Evolutionary conservation across 37 sponge, comb jelly and placozoan species (phyloP).

Genomic region (Ianthella basta): DNA sequence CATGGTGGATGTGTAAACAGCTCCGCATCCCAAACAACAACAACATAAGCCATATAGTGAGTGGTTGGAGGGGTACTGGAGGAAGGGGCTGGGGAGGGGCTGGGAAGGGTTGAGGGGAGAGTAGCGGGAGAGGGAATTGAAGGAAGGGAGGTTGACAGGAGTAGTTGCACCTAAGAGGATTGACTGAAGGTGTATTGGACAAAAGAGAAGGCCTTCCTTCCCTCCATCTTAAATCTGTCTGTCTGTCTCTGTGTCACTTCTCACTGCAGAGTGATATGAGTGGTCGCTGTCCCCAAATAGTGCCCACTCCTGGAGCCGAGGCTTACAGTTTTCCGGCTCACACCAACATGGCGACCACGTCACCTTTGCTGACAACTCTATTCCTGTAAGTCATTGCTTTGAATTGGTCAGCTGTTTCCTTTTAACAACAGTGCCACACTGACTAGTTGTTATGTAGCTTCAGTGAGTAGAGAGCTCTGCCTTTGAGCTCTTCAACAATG

Average conservation of each 20-base stretch:
- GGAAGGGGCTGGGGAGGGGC: not conserved
- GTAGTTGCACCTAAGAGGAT: no score
- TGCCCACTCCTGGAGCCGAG: not conserved
- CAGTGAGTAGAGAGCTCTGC: not conserved
- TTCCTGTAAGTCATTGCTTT: conserved; percentile 3
- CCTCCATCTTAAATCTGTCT: no score
- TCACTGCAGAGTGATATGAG: no score
- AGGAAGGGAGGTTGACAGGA: not conserved
- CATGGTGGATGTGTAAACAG: no score
- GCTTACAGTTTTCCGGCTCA: no score
- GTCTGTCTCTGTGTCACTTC: no score
- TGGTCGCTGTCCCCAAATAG: no score
- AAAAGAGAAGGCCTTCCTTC: no score
- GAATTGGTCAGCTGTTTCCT: conserved; percentile 6
- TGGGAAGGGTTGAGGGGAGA: not conserved
- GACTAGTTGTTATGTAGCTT: not conserved
- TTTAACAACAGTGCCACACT: not conserved
- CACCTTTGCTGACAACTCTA: conserved; percentile 7
- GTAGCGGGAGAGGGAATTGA: not conserved
- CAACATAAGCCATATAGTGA: not conserved
- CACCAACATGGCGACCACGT: not conserved
- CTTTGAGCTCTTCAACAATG: no score
- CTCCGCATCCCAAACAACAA: not conserved
- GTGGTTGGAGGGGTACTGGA: not conserved
- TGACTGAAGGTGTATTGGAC: not conserved